Evolutionary conservation across 2,888 invertebrate species (phyloP).

Genomic region (Pseudoips prasinana): DNA sequence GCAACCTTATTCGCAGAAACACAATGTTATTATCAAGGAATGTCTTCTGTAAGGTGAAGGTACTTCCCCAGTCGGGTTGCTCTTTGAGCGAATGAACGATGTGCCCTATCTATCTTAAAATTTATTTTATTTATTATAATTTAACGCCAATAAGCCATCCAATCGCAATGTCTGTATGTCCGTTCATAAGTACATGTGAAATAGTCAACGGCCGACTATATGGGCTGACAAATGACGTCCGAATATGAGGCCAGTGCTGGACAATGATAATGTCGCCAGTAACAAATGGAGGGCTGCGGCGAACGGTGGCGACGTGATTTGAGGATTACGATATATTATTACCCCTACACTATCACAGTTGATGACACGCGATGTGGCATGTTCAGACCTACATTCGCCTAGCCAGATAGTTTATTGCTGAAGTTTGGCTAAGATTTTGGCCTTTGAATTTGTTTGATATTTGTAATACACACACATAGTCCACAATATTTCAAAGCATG

Average conservation of each 20-base stretch:
- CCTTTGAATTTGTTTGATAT: no score
- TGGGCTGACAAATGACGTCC: constrained; percentile 68
- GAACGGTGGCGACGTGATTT: constrained; percentile 51
- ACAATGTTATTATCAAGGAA: no score
- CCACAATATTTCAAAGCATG: no score
- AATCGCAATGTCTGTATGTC: constrained; percentile 5
- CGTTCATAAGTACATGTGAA: constrained; percentile 34
- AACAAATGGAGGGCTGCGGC: constrained; percentile 67
- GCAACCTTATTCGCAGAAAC: no score
- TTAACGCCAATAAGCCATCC: no score
- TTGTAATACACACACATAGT: no score
- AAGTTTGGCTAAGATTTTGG: constrained; percentile 4
- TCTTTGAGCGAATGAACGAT: no score
- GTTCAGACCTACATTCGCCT: constrained; percentile 12
- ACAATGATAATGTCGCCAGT: constrained; percentile 73
- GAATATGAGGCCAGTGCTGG: constrained; percentile 69
- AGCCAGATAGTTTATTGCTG: constrained; percentile 22
- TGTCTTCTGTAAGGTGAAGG: no score
- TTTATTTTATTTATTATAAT: no score
- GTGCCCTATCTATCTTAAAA: no score
- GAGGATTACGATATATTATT: constrained; percentile 66
- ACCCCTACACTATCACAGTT: constrained; percentile 46
- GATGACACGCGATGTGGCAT: constrained; percentile 39
- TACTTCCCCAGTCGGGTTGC: no score
- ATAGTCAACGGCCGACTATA: constrained; percentile 46